Evolutionary conservation across 64 coral and sea anemone species (phyloP).

Genomic region (Orbicella faveolata): DNA sequence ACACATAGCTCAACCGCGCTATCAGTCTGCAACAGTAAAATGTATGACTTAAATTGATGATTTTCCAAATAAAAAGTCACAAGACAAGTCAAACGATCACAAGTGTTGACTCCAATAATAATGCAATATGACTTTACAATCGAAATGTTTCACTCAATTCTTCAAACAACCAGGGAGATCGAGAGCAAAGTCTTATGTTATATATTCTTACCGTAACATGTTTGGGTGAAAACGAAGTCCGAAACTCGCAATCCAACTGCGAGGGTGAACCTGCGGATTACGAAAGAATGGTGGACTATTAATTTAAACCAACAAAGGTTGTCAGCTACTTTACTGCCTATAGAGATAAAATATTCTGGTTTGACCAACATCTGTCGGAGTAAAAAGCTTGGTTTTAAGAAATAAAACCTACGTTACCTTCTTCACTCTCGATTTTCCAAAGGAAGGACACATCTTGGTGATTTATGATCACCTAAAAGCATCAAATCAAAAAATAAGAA

Average conservation of each 20-base stretch:
- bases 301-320: too few species aligned
- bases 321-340: too few species aligned
- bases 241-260: constrained; percentile 23
- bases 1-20: too few species aligned
- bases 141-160: too few species aligned
- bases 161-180: too few species aligned
- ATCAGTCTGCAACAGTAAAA: too few species aligned
- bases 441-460: constrained; percentile 55
- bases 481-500: background rate
- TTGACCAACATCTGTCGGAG: too few species aligned
- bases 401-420: constrained; percentile 26
- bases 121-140: too few species aligned
- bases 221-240: constrained; percentile 3
- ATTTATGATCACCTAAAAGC: constrained; percentile 14
- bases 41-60: too few species aligned
- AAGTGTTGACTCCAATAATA: background rate
- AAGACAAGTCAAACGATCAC: background rate
- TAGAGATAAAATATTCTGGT: too few species aligned
- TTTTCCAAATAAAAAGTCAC: background rate
- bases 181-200: background rate
- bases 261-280: background rate
- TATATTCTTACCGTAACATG: background rate
- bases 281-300: background rate
- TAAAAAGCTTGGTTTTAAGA: background rate
- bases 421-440: constrained; percentile 40